phyloP scores from a whole-genome alignment of 2,888 invertebrate genomes.

The Cosmia trapezina region DNA sequence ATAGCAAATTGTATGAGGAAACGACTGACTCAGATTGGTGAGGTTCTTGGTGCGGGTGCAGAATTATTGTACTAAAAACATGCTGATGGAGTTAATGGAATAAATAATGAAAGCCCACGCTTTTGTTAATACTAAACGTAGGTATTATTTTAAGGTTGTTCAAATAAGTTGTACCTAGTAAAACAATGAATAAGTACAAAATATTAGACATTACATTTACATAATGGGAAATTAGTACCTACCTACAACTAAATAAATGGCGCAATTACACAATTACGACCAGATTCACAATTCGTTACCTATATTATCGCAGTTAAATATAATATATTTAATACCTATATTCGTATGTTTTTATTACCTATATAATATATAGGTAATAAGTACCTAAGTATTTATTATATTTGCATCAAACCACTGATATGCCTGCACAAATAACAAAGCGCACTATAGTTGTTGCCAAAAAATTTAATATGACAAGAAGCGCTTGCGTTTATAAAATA shows the following conservation, averaged over 20 bases:
- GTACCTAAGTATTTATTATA: background rate
- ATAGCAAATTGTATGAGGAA: constrained; percentile 66
- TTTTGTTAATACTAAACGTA: constrained; percentile 7
- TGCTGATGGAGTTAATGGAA: constrained; percentile 24
- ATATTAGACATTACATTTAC: constrained; percentile 9
- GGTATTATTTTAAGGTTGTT: background rate
- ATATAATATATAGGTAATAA: too few species aligned
- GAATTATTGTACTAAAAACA: constrained; percentile 34
- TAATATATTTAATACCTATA: too few species aligned
- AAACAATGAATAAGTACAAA: background rate
- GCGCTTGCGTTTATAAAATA: background rate
- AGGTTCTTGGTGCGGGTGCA: constrained; percentile 38
- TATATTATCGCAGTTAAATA: background rate
- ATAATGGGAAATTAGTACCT: constrained; percentile 14
- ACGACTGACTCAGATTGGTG: constrained; percentile 55
- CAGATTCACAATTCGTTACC: background rate
- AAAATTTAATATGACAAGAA: background rate
- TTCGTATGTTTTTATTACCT: too few species aligned
- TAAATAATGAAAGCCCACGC: constrained; percentile 3
- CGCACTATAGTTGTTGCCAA: background rate
- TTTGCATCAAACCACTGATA: constrained; percentile 1
- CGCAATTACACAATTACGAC: constrained; percentile 7
- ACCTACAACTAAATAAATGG: constrained; percentile 7
- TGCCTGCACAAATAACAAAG: background rate
- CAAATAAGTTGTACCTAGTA: constrained; percentile 1